These are phyloP conservation scores for Sebastes diploproa DNA, from an alignment of 2,797 vertebrate species.

Conservation along the genomic window DNA sequence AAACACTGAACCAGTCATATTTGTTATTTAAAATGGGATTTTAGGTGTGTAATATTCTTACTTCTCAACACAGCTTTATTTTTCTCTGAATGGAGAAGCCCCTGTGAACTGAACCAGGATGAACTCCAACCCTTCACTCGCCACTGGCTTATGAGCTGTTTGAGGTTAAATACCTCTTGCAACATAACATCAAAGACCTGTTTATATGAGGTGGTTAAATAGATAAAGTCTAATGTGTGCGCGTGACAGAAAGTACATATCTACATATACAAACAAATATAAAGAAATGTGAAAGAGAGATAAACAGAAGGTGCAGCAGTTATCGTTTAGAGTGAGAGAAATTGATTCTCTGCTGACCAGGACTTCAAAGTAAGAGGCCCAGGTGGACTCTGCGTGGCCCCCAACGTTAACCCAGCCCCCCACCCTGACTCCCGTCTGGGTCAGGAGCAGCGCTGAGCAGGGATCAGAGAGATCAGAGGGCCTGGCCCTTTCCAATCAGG, in stretches of 20 bases:
- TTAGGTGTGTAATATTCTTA: background rate
- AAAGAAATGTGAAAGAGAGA: background rate
- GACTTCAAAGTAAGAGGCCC: slow-evolving; percentile 59
- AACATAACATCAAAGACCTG: slow-evolving; percentile 17
- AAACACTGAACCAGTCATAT: background rate
- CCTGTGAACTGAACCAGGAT: slow-evolving; percentile 11
- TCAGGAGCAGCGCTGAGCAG: slow-evolving; percentile 30
- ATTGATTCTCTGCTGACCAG: slow-evolving; percentile 28
- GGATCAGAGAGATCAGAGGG: slow-evolving; percentile 49
- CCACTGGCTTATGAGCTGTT: background rate
- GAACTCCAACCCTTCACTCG: slow-evolving; percentile 7
- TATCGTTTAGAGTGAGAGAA: slow-evolving; percentile 14
- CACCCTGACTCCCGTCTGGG: background rate
- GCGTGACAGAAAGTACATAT: background rate
- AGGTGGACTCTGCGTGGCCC: slow-evolving; percentile 6
- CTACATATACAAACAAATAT: background rate
- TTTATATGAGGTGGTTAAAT: slow-evolving; percentile 7
- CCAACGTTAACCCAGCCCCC: background rate
- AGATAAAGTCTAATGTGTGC: background rate
- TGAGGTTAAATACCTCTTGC: background rate
- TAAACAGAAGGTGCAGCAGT: background rate
- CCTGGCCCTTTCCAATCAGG: slow-evolving; percentile 14
- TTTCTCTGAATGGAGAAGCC: background rate
- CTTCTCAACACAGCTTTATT: background rate
- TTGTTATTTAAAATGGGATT: background rate